Percentiles rank a stretch among this genome's conserved stretches.
These are phyloP conservation scores for Etheostoma spectabile DNA, from an alignment of 2,113 vertebrate genomes.

Conservation along the genomic window DNA sequence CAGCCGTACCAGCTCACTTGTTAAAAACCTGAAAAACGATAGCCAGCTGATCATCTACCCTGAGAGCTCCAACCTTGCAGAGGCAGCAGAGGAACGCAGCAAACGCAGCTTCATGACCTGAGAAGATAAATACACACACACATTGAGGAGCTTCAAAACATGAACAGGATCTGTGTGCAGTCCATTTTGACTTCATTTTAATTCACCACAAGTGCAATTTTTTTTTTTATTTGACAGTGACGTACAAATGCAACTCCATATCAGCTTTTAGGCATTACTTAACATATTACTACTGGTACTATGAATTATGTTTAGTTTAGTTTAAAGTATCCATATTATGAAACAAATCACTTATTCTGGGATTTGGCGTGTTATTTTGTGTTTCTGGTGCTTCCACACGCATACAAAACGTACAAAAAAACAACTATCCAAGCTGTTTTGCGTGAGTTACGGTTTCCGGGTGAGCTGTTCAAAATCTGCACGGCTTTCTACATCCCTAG, in stretches of 20 bases:
- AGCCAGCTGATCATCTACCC: slow-evolving; percentile 92
- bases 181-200: neutral
- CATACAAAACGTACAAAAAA: too few species aligned
- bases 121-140: slow-evolving; percentile 29
- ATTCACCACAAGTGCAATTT: neutral
- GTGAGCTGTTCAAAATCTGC: too few species aligned
- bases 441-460: too few species aligned
- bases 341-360: too few species aligned
- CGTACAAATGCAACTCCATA: neutral
- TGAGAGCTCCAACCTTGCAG: slow-evolving; percentile 93
- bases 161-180: neutral
- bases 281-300: neutral
- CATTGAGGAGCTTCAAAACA: neutral
- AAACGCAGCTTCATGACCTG: slow-evolving; percentile 97
- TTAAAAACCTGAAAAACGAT: slow-evolving; percentile 95
- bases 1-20: slow-evolving; percentile 82
- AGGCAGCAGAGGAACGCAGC: slow-evolving; percentile 97
- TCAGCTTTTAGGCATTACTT: neutral
- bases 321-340: neutral
- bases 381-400: too few species aligned
- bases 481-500: too few species aligned
- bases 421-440: too few species aligned
- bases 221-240: neutral
- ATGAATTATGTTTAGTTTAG: neutral
- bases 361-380: too few species aligned